phyloP scores from a whole-genome alignment of 2,113 vertebrate species.

The Hymenochirus boettgeri region DNA sequence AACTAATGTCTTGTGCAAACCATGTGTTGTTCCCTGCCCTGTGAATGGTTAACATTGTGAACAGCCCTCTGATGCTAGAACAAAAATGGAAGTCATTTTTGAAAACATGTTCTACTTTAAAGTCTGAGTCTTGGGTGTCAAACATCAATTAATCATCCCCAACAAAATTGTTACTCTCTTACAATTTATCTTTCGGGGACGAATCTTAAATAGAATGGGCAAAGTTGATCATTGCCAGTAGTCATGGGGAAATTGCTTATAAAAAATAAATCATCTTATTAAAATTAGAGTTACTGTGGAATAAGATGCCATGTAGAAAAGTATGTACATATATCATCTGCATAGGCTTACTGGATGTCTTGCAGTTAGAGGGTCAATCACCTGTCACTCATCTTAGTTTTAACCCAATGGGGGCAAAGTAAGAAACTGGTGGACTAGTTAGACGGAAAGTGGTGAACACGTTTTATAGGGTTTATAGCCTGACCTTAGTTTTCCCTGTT shows the following conservation, averaged over 20 bases:
- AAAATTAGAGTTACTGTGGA: background rate
- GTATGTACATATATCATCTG: conserved; percentile 9
- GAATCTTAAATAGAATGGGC: conserved; percentile 13
- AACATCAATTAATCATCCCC: conserved; percentile 9
- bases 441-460: too few relatives aligned
- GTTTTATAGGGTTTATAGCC: too few relatives aligned
- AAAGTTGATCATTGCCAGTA: conserved; percentile 10
- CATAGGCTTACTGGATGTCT: background rate
- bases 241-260: conserved; percentile 33
- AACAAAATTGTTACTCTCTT: conserved; percentile 37
- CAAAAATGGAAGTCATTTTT: conserved; percentile 16
- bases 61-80: background rate
- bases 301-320: background rate
- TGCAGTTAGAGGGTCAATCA: background rate
- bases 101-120: background rate
- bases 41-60: background rate
- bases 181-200: conserved; percentile 30
- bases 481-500: too few relatives aligned
- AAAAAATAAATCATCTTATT: conserved; percentile 31
- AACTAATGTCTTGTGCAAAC: too few relatives aligned
- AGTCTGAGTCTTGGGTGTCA: background rate
- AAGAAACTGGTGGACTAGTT: too few relatives aligned
- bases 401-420: too few relatives aligned
- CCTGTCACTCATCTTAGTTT: too few relatives aligned
- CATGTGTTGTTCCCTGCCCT: background rate